Evolutionary conservation across 2,888 invertebrate genomes (phyloP), one percentile per base, ranked within the genome.

Genomic region (Drosophila kokeensis): DNA sequence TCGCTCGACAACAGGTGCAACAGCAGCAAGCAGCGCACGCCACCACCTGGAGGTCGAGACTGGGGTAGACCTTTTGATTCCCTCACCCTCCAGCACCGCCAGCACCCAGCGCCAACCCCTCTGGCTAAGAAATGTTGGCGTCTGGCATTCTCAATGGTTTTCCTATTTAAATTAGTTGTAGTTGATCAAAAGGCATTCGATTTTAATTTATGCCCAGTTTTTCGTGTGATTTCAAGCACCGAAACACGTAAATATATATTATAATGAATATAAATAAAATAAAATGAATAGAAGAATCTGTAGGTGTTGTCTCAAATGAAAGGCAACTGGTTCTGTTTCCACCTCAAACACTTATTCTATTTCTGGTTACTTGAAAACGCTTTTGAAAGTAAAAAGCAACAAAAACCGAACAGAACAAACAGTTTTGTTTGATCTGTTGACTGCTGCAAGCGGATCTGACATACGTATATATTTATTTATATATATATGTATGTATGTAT

Each of bases 251-350:
- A 77, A 76, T 84, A 69, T 68, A 75, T 69, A 76, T 78, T 75
- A 70, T 64, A 74, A 74, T 72, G 64, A 65, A 52, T 68, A 68
- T 53, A 76, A 52, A 67, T 50, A 65, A 61, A 55, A 73, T 58
- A 53, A 48, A 59, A 15, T 36, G 7, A 53, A 53, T 34, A 64
- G 8, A 15, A 50, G 53, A 18, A 18, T 18, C 54, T 72, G 29
- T 65, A 48, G 58, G 48, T 45, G 49, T 69, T 65, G 68, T 68
- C 80, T 81, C 80, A 82, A 87, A 87, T 79, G 84, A 85, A 85
- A 85, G 85, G 84, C 60, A 85, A 85, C 85, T 77, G 76, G 84
- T 74, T 70, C 59, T 80, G 66, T 69, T 64, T 79, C 76, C 70
- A 70, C 59, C 34, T 75, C 71, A 55, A 67, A 69, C 67, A 61